Evolutionary conservation across 2,888 invertebrate genomes (phyloP).

Genomic region (Sesamia inferens): DNA sequence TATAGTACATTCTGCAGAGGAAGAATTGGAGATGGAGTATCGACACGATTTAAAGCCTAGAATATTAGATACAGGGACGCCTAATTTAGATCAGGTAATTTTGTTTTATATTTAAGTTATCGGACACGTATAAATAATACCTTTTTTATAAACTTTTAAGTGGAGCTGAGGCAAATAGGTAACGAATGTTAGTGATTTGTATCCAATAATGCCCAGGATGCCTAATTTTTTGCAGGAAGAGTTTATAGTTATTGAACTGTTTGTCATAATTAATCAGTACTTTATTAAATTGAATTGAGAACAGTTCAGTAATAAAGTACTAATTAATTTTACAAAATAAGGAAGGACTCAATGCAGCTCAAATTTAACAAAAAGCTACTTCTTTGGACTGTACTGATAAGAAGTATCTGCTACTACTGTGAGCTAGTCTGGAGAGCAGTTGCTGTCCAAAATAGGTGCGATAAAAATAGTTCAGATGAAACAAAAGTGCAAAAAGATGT

Average conservation of each 20-base stretch:
- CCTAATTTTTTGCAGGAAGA: not conserved
- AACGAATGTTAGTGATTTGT: not conserved
- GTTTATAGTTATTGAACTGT: not conserved
- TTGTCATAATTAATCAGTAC: too few relatives aligned
- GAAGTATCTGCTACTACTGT: not conserved
- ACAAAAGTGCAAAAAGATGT: not conserved
- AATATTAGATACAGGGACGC: conserved; percentile 73
- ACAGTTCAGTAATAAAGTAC: not conserved
- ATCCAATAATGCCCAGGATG: not conserved
- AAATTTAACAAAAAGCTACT: not conserved
- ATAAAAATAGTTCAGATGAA: not conserved
- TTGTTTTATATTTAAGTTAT: not conserved
- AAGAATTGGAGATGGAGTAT: conserved; percentile 78
- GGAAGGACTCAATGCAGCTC: not conserved
- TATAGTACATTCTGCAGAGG: conserved; percentile 85
- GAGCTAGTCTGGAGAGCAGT: too few relatives aligned
- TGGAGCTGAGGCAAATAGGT: too few relatives aligned
- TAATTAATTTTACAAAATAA: not conserved
- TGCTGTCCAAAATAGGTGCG: too few relatives aligned
- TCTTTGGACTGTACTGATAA: not conserved
- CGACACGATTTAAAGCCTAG: conserved; percentile 78
- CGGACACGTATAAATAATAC: not conserved
- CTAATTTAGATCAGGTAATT: conserved; percentile 80
- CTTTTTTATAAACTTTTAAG: not conserved
- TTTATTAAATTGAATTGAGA: too few relatives aligned